Evolutionary conservation across 2,888 invertebrate species (phyloP).

Genomic region (Lysandra coridon): DNA sequence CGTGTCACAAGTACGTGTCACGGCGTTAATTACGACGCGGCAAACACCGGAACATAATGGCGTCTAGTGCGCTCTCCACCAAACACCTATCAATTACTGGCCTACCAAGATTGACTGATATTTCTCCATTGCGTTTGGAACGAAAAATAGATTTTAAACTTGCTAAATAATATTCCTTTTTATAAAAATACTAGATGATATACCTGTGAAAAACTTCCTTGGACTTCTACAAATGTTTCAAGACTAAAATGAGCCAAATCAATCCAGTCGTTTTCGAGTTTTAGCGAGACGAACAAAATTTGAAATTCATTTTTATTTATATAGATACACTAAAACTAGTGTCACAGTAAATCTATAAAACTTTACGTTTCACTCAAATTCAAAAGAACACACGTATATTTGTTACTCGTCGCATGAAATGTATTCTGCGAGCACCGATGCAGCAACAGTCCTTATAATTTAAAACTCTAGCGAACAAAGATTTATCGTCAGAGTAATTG

Average conservation of each 20-base stretch:
- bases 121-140: background rate
- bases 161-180: no score
- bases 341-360: no score
- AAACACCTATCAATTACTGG: conserved; percentile 24
- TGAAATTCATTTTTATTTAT: no score
- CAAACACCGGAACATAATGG: conserved; percentile 56
- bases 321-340: no score
- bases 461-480: background rate
- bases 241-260: no score
- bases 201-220: no score
- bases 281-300: no score
- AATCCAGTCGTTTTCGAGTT: no score
- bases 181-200: no score
- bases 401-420: background rate
- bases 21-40: conserved; percentile 64
- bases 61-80: conserved; percentile 57
- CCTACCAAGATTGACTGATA: background rate
- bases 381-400: background rate
- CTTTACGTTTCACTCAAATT: no score
- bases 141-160: background rate
- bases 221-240: no score
- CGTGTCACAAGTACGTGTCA: conserved; percentile 43
- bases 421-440: background rate
- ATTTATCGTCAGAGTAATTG: conserved; percentile 37
- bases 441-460: background rate